Conservation (phyloP, 2,113 vertebrate genomes). For the Hydropotes inermis region DNA sequence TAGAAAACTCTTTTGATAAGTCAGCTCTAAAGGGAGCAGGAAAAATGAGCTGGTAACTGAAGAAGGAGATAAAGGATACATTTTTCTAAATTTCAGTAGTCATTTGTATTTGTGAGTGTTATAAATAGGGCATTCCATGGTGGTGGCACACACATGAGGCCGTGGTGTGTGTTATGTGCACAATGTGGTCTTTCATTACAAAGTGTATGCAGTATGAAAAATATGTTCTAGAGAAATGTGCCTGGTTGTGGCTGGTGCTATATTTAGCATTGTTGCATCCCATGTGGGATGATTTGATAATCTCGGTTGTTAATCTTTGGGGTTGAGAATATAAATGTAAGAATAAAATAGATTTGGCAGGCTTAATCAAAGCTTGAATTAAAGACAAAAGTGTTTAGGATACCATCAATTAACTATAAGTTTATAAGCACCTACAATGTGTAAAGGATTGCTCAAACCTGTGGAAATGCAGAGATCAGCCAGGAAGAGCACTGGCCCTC, state of each 20-base stretch:
- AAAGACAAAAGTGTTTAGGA: background rate
- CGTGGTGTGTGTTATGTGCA: background rate
- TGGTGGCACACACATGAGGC: background rate
- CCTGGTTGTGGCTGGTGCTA: background rate
- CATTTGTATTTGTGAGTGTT: background rate
- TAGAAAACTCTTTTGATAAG: background rate
- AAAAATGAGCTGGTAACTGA: background rate
- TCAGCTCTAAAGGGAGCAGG: background rate
- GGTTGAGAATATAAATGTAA: background rate
- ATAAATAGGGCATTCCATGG: background rate
- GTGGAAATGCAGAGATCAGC: background rate
- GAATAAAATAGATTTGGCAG: background rate
- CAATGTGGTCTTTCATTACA: background rate
- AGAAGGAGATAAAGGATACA: background rate
- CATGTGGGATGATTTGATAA: background rate
- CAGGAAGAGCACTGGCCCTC: background rate
- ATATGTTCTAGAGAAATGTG: background rate
- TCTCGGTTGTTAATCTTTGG: background rate
- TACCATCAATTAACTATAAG: background rate
- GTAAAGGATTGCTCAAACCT: background rate
- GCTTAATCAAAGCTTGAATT: background rate
- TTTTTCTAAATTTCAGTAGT: background rate
- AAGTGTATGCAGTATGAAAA: background rate
- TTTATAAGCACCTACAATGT: background rate
- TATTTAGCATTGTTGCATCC: background rate